A percentile compares a stretch with the other conserved stretches of the same genome.
Conservation (phyloP, 2,888 invertebrate genomes). For the Platycheirus rosarum region DNA sequence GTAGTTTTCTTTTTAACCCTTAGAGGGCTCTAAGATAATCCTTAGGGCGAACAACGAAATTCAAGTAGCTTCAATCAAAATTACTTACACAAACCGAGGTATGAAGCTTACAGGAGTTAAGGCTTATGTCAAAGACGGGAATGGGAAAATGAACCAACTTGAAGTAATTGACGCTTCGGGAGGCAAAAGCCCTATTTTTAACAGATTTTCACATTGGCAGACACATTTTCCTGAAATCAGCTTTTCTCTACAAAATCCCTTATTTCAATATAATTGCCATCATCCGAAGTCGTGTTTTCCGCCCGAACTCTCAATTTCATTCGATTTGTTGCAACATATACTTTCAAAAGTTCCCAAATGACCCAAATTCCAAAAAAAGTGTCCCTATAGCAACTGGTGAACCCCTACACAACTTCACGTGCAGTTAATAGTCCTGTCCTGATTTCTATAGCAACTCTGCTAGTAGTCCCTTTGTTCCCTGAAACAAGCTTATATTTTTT, state of each 20-base stretch:
- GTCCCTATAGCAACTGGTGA: slow-evolving; percentile 55
- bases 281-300: neutral
- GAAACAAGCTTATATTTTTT: slow-evolving; percentile 18
- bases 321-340: neutral
- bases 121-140: too few species aligned
- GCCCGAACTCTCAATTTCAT: neutral
- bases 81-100: too few species aligned
- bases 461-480: slow-evolving; percentile 16
- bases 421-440: slow-evolving; percentile 28
- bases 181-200: too few species aligned
- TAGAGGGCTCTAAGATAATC: too few species aligned
- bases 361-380: slow-evolving; percentile 48
- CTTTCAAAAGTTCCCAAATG: slow-evolving; percentile 3
- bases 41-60: too few species aligned
- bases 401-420: slow-evolving; percentile 8
- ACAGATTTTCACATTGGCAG: too few species aligned
- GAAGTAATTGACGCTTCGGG: too few species aligned
- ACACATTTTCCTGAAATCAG: too few species aligned
- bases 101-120: too few species aligned
- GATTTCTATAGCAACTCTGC: slow-evolving; percentile 38
- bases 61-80: too few species aligned
- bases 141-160: too few species aligned
- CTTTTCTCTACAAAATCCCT: neutral
- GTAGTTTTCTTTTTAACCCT: too few species aligned
- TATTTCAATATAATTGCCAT: slow-evolving; percentile 16